Evolutionary conservation across 2,797 vertebrate species (phyloP), one percentile per base, ranked within the genome.

Genomic region (Avahi laniger): DNA sequence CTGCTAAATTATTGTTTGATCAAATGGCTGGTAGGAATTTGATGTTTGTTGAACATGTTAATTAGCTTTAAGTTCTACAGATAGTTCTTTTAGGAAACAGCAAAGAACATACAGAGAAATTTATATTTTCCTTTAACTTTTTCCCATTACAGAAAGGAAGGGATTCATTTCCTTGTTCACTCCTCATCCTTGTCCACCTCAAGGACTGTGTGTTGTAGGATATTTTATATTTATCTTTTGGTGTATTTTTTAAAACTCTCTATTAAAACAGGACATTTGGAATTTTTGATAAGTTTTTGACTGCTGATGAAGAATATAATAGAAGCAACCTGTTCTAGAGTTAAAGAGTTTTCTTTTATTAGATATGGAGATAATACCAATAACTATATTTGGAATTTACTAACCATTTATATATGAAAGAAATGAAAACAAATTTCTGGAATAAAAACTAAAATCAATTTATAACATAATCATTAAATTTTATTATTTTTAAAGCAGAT

Each of bases 401-500:
- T 46, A 46, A 91, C 83, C 67, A 78, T 83, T 61, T 97, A 73
- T 96, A n/a, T 89, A 81, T 90, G 33, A 83, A 79, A 96, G 89
- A 13, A 61, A 63, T 93, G 82, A 92, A 97, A 97, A 84, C 30
- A 63, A 5, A 75, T 85, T 93, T 97, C 8, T 97, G 98, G 54
- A 97, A 54, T 88, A 92, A 50, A 97, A 95, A 52, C 96, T 59
- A 97, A 79, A 91, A 79, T 4, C 7, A 92, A 30, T 73, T 96
- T 96, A 91, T 93, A 93, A 95, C 7, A 33, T 57, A 88, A 57
- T 94, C 59, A 89, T 96, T 95, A 80, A 81, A 86, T 91, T 98
- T 94, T 97, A 75, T 95, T 96, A n/a, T 98, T 98, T 98, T 98
- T 91, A 96, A 97, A 98, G 89, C 98, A 98, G 98, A 98, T 97